phyloP scores from a whole-genome alignment of 1,140 invertebrate genomes.

The Whitmania pigra region DNA sequence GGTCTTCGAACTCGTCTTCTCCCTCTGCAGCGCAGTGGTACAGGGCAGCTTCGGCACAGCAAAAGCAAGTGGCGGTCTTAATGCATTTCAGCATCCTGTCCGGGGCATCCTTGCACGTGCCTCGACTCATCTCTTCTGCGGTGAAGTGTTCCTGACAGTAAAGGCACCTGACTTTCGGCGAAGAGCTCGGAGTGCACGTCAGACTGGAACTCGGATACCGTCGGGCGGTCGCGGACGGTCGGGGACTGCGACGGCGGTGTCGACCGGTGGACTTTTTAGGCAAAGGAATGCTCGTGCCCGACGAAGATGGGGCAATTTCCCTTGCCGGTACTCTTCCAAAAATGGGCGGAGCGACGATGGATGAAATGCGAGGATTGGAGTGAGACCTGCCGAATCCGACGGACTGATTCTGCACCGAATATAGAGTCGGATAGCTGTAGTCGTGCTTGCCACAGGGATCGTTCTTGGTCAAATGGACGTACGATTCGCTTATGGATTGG shows the following conservation, averaged over 20 bases:
- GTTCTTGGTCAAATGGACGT: constrained; percentile 16
- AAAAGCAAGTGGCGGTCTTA: constrained; percentile 62
- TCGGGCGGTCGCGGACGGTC: background rate
- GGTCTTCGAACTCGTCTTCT: constrained; percentile 2
- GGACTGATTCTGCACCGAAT: background rate
- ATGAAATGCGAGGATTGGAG: constrained; percentile 7
- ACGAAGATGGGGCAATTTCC: background rate
- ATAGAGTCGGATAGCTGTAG: constrained; percentile 13
- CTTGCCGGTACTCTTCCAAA: background rate
- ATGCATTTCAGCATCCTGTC: constrained; percentile 63
- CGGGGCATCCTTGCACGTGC: constrained; percentile 70
- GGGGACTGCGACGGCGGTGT: background rate
- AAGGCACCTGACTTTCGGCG: constrained; percentile 28
- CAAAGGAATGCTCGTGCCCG: background rate
- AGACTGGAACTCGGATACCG: background rate
- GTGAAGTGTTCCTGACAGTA: constrained; percentile 38
- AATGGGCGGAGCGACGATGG: background rate
- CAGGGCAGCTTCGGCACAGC: constrained; percentile 66
- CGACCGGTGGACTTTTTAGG: background rate
- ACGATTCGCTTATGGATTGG: constrained; percentile 6
- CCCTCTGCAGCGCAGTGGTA: constrained; percentile 23
- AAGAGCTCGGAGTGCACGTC: background rate
- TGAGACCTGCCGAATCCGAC: background rate
- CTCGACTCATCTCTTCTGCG: constrained; percentile 58
- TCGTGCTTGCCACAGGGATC: constrained; percentile 10